phyloP scores from a whole-genome alignment of 2,113 vertebrate genomes.

The Miniopterus natalensis region DNA sequence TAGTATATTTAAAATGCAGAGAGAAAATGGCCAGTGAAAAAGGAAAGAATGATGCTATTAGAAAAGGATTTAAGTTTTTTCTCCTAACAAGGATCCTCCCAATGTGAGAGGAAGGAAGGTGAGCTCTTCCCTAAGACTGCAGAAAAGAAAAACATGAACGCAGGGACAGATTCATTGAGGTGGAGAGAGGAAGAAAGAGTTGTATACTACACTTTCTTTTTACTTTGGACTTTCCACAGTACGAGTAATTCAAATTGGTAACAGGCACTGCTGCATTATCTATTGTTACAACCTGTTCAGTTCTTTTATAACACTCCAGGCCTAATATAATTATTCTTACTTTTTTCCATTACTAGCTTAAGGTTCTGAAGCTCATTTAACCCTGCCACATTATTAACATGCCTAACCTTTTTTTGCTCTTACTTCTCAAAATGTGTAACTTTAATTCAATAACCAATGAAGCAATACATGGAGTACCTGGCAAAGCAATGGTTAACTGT shows the following conservation, averaged over 20 bases:
- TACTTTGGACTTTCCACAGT: conserved; percentile 6
- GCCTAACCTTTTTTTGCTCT: conserved; percentile 14
- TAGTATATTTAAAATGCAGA: conserved; percentile 24
- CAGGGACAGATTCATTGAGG: not conserved
- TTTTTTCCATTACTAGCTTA: conserved; percentile 37
- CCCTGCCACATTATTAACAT: not conserved
- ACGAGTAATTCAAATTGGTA: conserved; percentile 31
- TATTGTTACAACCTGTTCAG: conserved; percentile 30
- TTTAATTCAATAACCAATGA: conserved; percentile 25
- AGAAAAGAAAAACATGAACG: conserved; percentile 35
- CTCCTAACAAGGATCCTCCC: not conserved
- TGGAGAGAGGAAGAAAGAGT: not conserved
- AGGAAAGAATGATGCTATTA: conserved; percentile 15
- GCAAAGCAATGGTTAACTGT: conserved; percentile 38
- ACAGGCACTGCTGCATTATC: not conserved
- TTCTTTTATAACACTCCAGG: conserved; percentile 26
- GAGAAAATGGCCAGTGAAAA: not conserved
- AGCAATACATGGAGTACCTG: not conserved
- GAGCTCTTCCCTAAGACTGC: not conserved
- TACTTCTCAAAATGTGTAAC: not conserved
- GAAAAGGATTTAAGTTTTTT: conserved; percentile 37
- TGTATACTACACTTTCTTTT: not conserved
- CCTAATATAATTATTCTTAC: conserved; percentile 22
- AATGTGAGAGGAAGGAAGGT: not conserved
- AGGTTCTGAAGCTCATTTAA: conserved; percentile 13